These are phyloP conservation scores for Dicrostonyx torquatus DNA, from an alignment of 2,797 vertebrate genomes.

Conservation along the genomic window DNA sequence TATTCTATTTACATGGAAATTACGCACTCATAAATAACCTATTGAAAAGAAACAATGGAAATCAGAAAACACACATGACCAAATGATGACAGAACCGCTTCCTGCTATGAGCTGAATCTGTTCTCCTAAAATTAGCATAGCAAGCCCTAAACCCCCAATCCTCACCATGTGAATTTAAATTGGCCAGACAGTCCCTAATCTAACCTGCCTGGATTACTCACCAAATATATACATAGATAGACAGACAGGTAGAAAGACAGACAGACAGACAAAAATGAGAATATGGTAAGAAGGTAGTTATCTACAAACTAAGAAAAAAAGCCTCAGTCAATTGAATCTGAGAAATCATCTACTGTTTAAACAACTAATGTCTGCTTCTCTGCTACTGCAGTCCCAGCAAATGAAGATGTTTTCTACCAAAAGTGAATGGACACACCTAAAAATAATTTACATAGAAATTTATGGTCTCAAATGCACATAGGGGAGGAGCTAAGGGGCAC, in stretches of 20 bases:
- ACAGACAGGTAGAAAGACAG: fast-evolving
- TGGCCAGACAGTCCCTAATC: background rate
- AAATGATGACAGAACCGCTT: constrained; percentile 4
- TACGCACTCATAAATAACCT: background rate
- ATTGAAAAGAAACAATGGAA: background rate
- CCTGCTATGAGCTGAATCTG: background rate
- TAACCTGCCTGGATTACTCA: background rate
- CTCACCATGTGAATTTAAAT: background rate
- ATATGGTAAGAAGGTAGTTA: background rate
- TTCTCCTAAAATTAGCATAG: background rate
- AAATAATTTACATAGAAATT: background rate
- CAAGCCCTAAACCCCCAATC: background rate
- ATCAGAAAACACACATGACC: background rate
- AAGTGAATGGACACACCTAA: background rate
- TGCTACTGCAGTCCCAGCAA: background rate
- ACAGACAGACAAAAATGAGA: background rate
- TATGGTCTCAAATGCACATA: background rate
- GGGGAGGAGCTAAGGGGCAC: background rate
- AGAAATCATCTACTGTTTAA: background rate
- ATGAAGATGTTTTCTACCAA: background rate
- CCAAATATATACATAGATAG: background rate
- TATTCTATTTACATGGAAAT: background rate
- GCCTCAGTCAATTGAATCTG: background rate
- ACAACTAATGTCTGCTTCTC: background rate
- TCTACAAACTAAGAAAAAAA: background rate